Evolutionary conservation across 2,797 vertebrate genomes (phyloP), one percentile per base, ranked within the genome.

Genomic region (Lepidocolaptes lacrymiger): DNA sequence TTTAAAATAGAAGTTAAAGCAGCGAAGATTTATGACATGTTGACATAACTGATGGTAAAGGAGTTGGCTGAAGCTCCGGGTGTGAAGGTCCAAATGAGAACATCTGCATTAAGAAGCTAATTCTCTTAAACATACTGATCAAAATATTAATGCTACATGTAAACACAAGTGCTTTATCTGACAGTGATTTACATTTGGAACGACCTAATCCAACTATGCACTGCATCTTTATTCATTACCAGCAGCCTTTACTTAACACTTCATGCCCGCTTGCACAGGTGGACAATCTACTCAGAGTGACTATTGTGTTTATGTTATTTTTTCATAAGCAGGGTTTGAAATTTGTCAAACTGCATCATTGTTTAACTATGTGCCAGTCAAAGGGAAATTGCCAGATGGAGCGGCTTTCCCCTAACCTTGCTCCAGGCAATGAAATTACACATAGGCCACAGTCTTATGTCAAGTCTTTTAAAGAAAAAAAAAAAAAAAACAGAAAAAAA

Each of bases 291-390:
- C 97, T 97, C 97, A 89, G 96, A 97, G 97, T 97, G 95, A 97
- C 98, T 97, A 97, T 98, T 97, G 97, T 98, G 97, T 99, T 98
- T 98, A 99, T 98, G 98, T 99, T 98, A 98, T 98, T 98, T 98
- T 99, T 99, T 98, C 98, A 98, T 99, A 99, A 98, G 97, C 98
- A 98, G 96, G 97, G 98, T 98, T 99, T 98, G 98, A 99, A 98
- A 99, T 99, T 99, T 99, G 98, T 99, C 99, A 99, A 98, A 98
- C 98, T 98, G 98, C 98, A 98, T 99, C 98, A 98, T 98, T 99
- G 99, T 99, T 99, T 98, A 98, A 97, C 96, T 98, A 98, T 97
- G 98, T 98, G 98, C 98, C 99, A 98, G 98, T 99, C 98, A 98
- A 98, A 98, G 93, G 96, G 97, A 96, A 94, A 91, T 96, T 97